Evolutionary conservation across 2,797 vertebrate species (phyloP), one percentile per base, ranked within the genome.

Genomic region (Distichodus sexfasciatus): DNA sequence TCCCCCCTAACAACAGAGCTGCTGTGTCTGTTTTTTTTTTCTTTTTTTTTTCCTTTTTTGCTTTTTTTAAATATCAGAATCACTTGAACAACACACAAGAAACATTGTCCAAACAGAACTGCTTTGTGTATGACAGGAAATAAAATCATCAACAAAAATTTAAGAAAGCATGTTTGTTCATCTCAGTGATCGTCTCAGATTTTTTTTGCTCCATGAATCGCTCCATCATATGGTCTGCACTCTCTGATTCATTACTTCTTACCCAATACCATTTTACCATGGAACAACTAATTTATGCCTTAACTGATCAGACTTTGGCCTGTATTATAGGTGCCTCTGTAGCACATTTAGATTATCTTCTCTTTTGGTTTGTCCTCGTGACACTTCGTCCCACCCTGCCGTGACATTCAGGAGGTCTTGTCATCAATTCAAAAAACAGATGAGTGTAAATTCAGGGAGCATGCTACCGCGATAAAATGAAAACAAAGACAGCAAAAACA

Each of bases 401-500:
- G 15, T 23, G 46, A 60, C 66, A 59, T 71, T 75, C 57, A 64
- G 19, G 19, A 70, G 43, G 58, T 69, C 58, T 68, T 59, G 66
- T 48, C 24, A 63, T 76, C 24, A 36, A 44, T 46, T 60, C 12
- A 28, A 29, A 28, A 28, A 33, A 12, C 3, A 40, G 50, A 43
- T 15, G 26, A 9, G 15, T 17, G 29, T 11, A 70, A 47, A 46
- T 55, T 66, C 33, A 72, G 76, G 83, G 69, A 71, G 75, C 68
- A 79, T 84, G 87, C 79, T 68, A 69, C 84, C 86, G 84, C 78
- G 0, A 43, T 58, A 41, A 61, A 55, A 48, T 15, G 19, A 58
- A 88, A 90, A 89, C 64, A 93, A 88, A 91, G 92, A 91, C 72
- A 87, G 70, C 75, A 74, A 79, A n/a, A 61, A 48, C 48, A 55